Base-by-base conservation (phyloP, 2,113 vertebrate genomes). In the Lathamus discolor region DNA sequence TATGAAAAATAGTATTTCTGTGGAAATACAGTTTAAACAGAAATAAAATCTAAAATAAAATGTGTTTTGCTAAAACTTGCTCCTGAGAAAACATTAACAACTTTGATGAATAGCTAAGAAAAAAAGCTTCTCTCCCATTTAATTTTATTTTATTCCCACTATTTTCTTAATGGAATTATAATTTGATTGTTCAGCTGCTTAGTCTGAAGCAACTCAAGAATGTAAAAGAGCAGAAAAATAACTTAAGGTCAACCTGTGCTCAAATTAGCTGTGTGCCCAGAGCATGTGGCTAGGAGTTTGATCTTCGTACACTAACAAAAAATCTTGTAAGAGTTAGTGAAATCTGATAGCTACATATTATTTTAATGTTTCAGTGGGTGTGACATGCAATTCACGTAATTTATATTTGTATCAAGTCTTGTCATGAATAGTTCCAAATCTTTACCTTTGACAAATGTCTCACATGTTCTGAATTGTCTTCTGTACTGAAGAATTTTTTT, bases 291-390 rank as follows among this genome's bases (percentile, higher is more conserved):
- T 48, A 48, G 46, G 20, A 22, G 20, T 48, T 48, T 48, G 46
- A 48, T 48, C 20, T 48, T 11, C 3, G 46, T 48, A 22, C 46
- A 48, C 46, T 48, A 48, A 83, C 83, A 15, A 57, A 85, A 94
- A 92, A 72, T 66, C 70, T 92, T 85, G 78, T 79, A 88, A 24
- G 14, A 86, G 54, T 86, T 90, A 94, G 88, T 92, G 59, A 90
- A 83, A 83, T 83, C 44, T 92, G 79, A 88, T 76, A 4, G 3
- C 33, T 92, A n/a, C 49, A 20, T 48, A 68, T 61, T 86, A 66
- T 85, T 90, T 91, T 88, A 80, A 73, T 66, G 44, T 92, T 82
- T 86, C 69, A 79, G 66, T 83, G 82, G 35, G 57, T 76, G 59
- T 77, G 78, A 80, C 37, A 80, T 69, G 16, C 20, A 88, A 86